Percentiles rank a stretch among this genome's conserved stretches.
Evolutionary conservation across 2,888 invertebrate genomes (phyloP).

Genomic region (Cremastinae sp.): DNA sequence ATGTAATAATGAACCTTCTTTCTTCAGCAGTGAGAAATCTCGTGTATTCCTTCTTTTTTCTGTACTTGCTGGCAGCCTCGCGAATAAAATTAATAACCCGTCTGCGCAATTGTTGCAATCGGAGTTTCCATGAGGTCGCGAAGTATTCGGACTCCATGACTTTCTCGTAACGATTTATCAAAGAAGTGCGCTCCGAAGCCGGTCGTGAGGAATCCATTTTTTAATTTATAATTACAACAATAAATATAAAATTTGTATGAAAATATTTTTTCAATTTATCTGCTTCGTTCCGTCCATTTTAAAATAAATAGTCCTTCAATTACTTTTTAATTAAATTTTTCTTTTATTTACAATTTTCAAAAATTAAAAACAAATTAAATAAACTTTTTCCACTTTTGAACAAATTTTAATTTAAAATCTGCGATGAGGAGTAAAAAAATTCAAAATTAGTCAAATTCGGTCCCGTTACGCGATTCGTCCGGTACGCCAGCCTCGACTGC

Average conservation of each 20-base stretch:
- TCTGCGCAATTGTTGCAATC: slow-evolving; percentile 71
- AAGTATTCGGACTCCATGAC: slow-evolving; percentile 74
- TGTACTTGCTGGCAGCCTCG: slow-evolving; percentile 64
- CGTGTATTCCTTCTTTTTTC: slow-evolving; percentile 83
- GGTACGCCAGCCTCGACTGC: too few relatives aligned
- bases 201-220: slow-evolving; percentile 35
- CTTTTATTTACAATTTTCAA: not conserved
- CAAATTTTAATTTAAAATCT: too few relatives aligned
- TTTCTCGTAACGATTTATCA: slow-evolving; percentile 40
- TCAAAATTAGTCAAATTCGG: too few relatives aligned
- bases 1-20: slow-evolving; percentile 82
- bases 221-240: not conserved
- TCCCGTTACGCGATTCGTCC: not conserved
- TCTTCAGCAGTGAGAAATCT: slow-evolving; percentile 87
- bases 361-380: not conserved
- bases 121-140: slow-evolving; percentile 75
- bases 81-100: slow-evolving; percentile 69
- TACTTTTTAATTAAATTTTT: too few relatives aligned
- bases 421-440: too few relatives aligned
- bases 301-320: too few relatives aligned
- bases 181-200: slow-evolving; percentile 29
- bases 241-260: too few relatives aligned
- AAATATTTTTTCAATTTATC: too few relatives aligned
- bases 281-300: too few relatives aligned
- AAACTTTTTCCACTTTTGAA: too few relatives aligned